Evolutionary conservation across 2,888 invertebrate genomes (phyloP).

Genomic region (Onthophagus sagittarius): DNA sequence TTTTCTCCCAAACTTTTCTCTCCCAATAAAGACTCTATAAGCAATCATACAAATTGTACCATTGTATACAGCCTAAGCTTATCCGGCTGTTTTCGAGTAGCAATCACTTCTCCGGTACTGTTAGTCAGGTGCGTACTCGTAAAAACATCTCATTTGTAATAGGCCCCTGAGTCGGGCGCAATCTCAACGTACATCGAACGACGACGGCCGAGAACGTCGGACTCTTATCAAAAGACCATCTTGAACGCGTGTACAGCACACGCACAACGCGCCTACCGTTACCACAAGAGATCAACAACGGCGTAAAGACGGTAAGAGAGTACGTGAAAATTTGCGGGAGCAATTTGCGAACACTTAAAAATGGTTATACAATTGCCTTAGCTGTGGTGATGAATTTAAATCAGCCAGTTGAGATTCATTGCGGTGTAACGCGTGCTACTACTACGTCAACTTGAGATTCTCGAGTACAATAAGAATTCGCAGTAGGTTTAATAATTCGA

Average conservation of each 20-base stretch:
- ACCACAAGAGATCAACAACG: conserved; percentile 3
- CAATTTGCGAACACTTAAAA: conserved; percentile 3
- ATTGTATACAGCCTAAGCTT: too few relatives aligned
- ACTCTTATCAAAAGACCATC: conserved; percentile 1
- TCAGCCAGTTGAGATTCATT: background rate
- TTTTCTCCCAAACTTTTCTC: background rate
- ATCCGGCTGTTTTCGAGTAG: background rate
- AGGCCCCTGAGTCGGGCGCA: conserved; percentile 1
- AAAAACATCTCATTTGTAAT: conserved; percentile 13
- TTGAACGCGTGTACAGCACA: conserved; percentile 9
- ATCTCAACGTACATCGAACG: conserved; percentile 7
- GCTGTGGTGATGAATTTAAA: background rate
- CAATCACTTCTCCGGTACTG: background rate
- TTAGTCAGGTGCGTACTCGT: conserved; percentile 10
- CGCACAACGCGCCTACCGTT: conserved; percentile 3
- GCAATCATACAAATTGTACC: background rate
- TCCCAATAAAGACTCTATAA: background rate
- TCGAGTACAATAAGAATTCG: too few relatives aligned
- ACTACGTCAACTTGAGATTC: too few relatives aligned
- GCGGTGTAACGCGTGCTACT: background rate
- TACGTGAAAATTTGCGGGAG: conserved; percentile 4
- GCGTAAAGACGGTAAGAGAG: background rate
- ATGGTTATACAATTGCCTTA: background rate
- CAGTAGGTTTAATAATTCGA: too few relatives aligned
- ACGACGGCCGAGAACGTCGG: background rate